Base-by-base conservation (phyloP, 2,888 invertebrate genomes). In the Tridacna crocea region DNA sequence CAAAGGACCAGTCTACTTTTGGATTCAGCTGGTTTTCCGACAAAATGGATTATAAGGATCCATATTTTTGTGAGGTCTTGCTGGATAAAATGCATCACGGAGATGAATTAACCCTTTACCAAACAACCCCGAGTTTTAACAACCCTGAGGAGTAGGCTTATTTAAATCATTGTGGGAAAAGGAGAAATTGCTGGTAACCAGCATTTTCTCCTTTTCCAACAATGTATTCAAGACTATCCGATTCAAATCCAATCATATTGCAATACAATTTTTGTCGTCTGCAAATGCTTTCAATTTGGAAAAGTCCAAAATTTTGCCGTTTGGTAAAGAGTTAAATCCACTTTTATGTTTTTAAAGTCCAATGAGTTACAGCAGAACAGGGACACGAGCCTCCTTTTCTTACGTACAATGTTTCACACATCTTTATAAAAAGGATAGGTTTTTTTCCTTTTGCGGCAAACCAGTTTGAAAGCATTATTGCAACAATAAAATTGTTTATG, bases 151-250 rank as follows among this genome's bases (percentile, higher is more conserved):
- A 36, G 8, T 4, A 36, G 36, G 36, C 36, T 8, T 36, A 4
- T 61, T 24, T 4, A 61, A 61, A 24, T 8, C n/a, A 24, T 61
- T 8, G 61, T 61, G 61, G 26, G 1, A 61, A 61, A 61, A 61
- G 61, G 61, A 24, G 61, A 61, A 61, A 61, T 8, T 61, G 61
- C 61, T 24, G 13, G 24, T 61, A 13, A 61, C 22, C n/a, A 61
- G 61, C 61, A 61, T n/a, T 61, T 61, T 61, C 61, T 61, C 61
- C 61, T 61, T 61, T 61, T 19, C 13, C 13, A 3, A 55, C 55
- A 55, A 19, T 55, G 55, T 55, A n/a, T n/a, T n/a, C n/a, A n/a
- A n/a, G n/a, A n/a, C n/a, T n/a, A n/a, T n/a, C n/a, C n/a, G n/a
- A n/a, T n/a, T n/a, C n/a, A n/a, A n/a, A n/a, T n/a, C n/a, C n/a